Evolutionary conservation across 2,113 vertebrate genomes (phyloP), one percentile per base, ranked within the genome.

Genomic region (Vulpes ferrilata): DNA sequence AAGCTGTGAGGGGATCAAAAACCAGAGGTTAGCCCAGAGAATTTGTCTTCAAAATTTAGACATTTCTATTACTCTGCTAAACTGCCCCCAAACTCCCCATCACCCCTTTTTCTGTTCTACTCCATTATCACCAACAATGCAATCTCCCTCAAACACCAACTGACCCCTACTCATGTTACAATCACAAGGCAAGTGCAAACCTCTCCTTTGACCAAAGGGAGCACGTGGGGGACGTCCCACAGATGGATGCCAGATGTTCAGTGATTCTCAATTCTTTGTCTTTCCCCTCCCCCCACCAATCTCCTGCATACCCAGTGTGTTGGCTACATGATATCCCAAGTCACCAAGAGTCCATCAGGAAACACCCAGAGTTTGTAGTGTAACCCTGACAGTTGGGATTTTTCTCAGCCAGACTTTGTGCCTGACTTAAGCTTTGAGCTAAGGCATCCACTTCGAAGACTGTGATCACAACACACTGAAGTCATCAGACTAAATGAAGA

Each of bases 21-120:
- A 27, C 7, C 82, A 62, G 65, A 95, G n/a, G n/a, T 95, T 55
- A 93, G 74, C n/a, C 62, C 23, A 8, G 51, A 90, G 25, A 4
- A 11, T 55, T 35, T 62, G 15, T 19, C 11, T 11, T 67, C 2
- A 57, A 4, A 79, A 38, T 48, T 53, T 16, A 82, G 19, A 93
- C 71, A 82, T 27, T 23, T 12, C 7, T 32, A 25, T 60, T n/a
- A 62, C 38, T 53, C 51, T 48, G 48, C 30, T 67, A 60, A 53
- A 11, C 53, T 51, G 19, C 35, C 80, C 30, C 65, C 67, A 81
- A 84, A 62, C 11, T 11, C 67, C 73, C 23, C 35, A 16, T 22
- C 12, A 32, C 27, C 27, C 57, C 27, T 3, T 71, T 55, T 74
- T 76, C 53, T 74, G 19, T 9, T 16, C 15, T 35, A 20, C 13